phyloP scores from a whole-genome alignment of 2,888 invertebrate species.

The Caenorhabditis zanzibari region DNA sequence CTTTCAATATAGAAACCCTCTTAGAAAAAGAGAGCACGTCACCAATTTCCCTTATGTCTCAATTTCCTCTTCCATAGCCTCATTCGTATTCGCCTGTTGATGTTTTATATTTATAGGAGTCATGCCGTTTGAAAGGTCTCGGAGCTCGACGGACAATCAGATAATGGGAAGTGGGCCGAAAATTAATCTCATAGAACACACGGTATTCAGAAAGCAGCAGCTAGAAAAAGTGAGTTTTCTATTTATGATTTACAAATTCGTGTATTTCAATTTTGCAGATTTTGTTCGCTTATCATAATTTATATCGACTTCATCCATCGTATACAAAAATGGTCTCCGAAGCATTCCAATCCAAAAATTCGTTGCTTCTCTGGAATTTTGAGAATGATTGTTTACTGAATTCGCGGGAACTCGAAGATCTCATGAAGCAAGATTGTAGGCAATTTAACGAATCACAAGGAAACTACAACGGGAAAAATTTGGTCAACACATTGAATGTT shows the following conservation, averaged over 20 bases:
- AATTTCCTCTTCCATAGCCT: background rate
- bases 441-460: background rate
- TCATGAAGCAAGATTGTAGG: constrained; percentile 2
- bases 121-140: constrained; percentile 5
- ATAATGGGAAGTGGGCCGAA: background rate
- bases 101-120: constrained; percentile 2
- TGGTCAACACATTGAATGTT: constrained; percentile 17
- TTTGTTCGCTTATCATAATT: constrained; percentile 13
- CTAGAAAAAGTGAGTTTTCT: constrained; percentile 21
- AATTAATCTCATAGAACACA: background rate
- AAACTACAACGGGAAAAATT: constrained; percentile 14
- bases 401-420: constrained; percentile 15
- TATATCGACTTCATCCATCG: constrained; percentile 17
- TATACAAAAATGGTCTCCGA: background rate
- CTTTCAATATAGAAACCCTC: background rate
- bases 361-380: constrained; percentile 41
- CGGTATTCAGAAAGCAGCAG: background rate
- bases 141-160: background rate
- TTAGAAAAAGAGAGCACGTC: constrained; percentile 6
- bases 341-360: constrained; percentile 15
- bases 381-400: constrained; percentile 35
- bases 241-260: background rate
- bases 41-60: constrained; percentile 1
- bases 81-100: background rate
- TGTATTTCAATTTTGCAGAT: constrained; percentile 24